Evolutionary conservation across 2,797 vertebrate species (phyloP), one percentile per base, ranked within the genome.

Genomic region (Pampus argenteus): DNA sequence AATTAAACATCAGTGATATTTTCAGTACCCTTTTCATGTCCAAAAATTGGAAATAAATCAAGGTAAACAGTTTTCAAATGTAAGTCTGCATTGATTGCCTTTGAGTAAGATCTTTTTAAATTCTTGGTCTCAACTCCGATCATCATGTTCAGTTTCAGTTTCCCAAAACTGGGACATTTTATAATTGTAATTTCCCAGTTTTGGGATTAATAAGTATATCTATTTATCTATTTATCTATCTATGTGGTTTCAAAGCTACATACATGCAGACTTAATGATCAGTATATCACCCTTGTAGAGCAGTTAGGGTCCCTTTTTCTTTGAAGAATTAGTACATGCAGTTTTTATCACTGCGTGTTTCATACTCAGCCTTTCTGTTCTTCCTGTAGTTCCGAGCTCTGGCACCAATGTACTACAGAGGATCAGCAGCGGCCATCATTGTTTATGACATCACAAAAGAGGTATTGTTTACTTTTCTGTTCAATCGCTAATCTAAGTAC

Each of bases 361-460:
- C 48, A 29, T 9, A 11, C 74, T 28, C 29, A 18, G 23, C 50
- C 52, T 75, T 36, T 72, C 36, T 76, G 18, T 74, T 86, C 56
- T 68, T 66, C 67, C 85, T 78, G 48, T 88, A 99, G 98, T 99
- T 99, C 23, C 96, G 98, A 79, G 98, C 98, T 75, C 93, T 99
- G 88, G 98, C 98, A 2, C 98, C 98, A 0, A 99, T 99, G 98
- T 99, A 99, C 92, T 99, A 99, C 91, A 95, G 98, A 93, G 98
- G 98, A 5, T 99, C 98, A 8, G 96, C 98, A 22, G 98, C 98
- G 6, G 98, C 98, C 69, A 97, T 99, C 66, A 98, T 99, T 75
- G 98, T 98, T 40, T 99, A 99, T 80, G 98, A 99, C 89, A 99
- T 99, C 95, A 99, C 98, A 29, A 99, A 99, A 95, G 98, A 99